phyloP scores from a whole-genome alignment of 2,888 invertebrate species.

The Ceramica pisi region DNA sequence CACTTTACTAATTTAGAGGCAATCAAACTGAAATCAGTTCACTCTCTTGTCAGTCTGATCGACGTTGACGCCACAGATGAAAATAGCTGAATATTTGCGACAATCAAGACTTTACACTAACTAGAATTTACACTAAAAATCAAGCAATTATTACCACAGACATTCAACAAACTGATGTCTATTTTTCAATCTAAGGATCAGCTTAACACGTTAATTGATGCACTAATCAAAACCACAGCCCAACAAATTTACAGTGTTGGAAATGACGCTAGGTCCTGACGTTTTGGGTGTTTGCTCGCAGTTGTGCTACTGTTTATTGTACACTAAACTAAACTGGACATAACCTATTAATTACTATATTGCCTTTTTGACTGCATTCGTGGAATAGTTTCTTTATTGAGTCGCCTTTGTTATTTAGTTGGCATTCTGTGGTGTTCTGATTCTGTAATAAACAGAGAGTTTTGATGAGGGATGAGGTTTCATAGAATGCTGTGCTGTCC shows the following conservation, averaged over 20 bases:
- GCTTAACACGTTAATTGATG: not conserved
- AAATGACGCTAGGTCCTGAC: not conserved
- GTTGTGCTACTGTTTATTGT: slow-evolving; percentile 16
- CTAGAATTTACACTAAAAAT: not conserved
- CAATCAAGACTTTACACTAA: not conserved
- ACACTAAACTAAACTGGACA: slow-evolving; percentile 59
- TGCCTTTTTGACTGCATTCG: slow-evolving; percentile 82
- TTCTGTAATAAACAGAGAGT: slow-evolving; percentile 40
- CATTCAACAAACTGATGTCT: not conserved
- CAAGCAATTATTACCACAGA: not conserved
- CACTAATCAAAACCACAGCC: too few relatives aligned
- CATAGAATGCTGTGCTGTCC: not conserved
- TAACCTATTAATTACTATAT: slow-evolving; percentile 84
- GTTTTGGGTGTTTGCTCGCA: not conserved
- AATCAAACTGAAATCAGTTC: not conserved
- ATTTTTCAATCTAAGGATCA: not conserved
- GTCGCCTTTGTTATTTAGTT: slow-evolving; percentile 66
- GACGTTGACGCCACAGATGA: not conserved
- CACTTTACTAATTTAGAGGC: too few relatives aligned
- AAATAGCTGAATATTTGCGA: not conserved
- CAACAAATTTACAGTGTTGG: too few relatives aligned
- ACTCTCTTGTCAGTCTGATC: not conserved
- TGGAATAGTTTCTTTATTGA: slow-evolving; percentile 82
- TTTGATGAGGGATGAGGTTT: slow-evolving; percentile 9
- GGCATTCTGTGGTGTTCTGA: slow-evolving; percentile 60